These are phyloP conservation scores for Mus minutoides DNA, from an alignment of 2,797 vertebrate genomes.

Conservation along the genomic window DNA sequence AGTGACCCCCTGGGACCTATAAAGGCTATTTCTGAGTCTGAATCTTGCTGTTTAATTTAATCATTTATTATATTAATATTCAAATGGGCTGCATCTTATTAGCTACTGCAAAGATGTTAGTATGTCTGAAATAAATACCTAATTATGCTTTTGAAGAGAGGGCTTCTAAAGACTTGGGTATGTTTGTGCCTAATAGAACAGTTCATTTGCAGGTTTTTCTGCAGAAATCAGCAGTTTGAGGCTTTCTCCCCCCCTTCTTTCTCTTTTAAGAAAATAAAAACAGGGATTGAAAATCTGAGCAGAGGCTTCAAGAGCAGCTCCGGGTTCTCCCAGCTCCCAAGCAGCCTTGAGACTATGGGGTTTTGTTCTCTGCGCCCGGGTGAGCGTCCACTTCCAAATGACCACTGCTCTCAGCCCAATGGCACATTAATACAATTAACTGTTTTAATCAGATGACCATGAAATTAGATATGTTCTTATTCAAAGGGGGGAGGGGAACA, in stretches of 20 bases:
- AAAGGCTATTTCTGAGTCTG: slow-evolving; percentile 93
- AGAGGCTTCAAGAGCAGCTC: slow-evolving; percentile 75
- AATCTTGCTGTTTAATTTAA: slow-evolving; percentile 93
- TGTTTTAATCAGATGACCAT: slow-evolving; percentile 87
- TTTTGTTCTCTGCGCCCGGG: slow-evolving; percentile 63
- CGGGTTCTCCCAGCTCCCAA: not conserved
- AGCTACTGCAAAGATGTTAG: slow-evolving; percentile 92
- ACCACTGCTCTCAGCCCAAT: slow-evolving; percentile 82
- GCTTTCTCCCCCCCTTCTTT: slow-evolving; percentile 57
- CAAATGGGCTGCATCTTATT: slow-evolving; percentile 93
- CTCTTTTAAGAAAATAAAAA: slow-evolving; percentile 85
- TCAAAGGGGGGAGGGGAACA: slow-evolving; percentile 80
- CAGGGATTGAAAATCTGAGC: slow-evolving; percentile 83
- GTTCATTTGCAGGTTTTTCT: slow-evolving; percentile 89
- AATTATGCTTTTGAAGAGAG: slow-evolving; percentile 91
- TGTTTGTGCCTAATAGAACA: slow-evolving; percentile 89
- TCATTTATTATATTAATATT: slow-evolving; percentile 94
- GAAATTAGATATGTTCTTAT: slow-evolving; percentile 86
- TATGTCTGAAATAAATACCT: slow-evolving; percentile 92
- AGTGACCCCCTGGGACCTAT: slow-evolving; percentile 91
- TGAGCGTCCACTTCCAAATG: slow-evolving; percentile 78
- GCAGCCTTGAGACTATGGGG: slow-evolving; percentile 28
- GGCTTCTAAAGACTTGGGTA: slow-evolving; percentile 90
- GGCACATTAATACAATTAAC: slow-evolving; percentile 87
- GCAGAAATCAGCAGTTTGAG: slow-evolving; percentile 89